A percentile compares a stretch with the other conserved stretches of the same genome.
Evolutionary conservation across 2,888 invertebrate species (phyloP).

Genomic region (Trissolcus brochymenae): DNA sequence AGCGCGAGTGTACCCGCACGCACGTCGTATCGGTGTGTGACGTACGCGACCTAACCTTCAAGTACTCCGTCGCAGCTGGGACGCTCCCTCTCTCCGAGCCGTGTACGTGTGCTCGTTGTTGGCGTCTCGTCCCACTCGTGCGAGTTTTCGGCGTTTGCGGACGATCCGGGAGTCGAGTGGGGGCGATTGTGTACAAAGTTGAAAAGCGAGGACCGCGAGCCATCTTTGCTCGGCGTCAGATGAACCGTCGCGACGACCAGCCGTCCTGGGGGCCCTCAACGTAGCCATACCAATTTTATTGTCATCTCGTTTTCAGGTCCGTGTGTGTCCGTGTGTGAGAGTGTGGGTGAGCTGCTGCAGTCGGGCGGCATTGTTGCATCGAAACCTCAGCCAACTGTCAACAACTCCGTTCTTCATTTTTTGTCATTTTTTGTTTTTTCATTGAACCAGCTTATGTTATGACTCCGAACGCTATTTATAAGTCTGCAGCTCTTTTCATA

Average conservation of each 20-base stretch:
- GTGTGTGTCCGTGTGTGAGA: slow-evolving; percentile 3
- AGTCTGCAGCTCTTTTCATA: slow-evolving; percentile 23
- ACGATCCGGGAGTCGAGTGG: slow-evolving; percentile 27
- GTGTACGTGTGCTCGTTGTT: slow-evolving; percentile 3
- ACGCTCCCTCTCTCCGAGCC: slow-evolving; percentile 19
- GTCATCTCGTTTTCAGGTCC: slow-evolving; percentile 7
- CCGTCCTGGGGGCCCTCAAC: slow-evolving; percentile 3
- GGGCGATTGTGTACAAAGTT: slow-evolving; percentile 13
- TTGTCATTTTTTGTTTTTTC: neutral
- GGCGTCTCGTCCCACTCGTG: slow-evolving; percentile 36
- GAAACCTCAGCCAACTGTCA: slow-evolving; percentile 3
- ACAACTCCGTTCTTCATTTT: neutral
- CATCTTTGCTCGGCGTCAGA: slow-evolving; percentile 1
- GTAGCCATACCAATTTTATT: neutral
- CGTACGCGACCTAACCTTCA: slow-evolving; percentile 27
- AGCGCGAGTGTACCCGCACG: neutral
- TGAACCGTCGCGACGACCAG: slow-evolving; percentile 4
- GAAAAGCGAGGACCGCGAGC: slow-evolving; percentile 1
- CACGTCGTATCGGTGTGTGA: neutral
- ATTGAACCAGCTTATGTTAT: slow-evolving; percentile 7
- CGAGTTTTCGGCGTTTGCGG: slow-evolving; percentile 28
- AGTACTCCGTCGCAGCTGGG: slow-evolving; percentile 16
- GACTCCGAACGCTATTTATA: slow-evolving; percentile 24
- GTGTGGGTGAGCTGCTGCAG: slow-evolving; percentile 4
- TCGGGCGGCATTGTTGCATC: slow-evolving; percentile 1